Base-by-base conservation (phyloP, 1,140 invertebrate genomes). In the Cherax destructor region DNA sequence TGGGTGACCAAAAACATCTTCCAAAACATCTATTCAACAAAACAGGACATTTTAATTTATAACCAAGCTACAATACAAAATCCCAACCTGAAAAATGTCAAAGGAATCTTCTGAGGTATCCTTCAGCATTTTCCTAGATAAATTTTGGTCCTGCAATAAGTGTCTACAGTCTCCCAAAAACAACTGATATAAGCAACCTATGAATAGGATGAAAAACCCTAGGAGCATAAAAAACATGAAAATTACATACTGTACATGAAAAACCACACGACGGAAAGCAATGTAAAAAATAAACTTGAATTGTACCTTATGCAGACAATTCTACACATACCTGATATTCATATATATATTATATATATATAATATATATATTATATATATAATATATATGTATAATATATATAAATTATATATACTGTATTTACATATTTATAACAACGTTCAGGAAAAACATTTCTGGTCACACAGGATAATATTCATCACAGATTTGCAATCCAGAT, bases 401-500 rank as follows among this genome's bases (percentile, higher is more conserved):
- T 21, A 69, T 69, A 69, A 52, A 16, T 50, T 50, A 49, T 80
- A 80, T 24, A 81, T 81, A 79, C 50, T 41, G 13, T 79, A 59
- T 56, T 5, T 59, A 30, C 24, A 30, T 74, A 30, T 74, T 6
- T 30, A 10, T 74, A 74, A 74, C 21, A 74, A 74, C 4, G 7
- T 74, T 74, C 6, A 74, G n/a, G 69, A 74, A 10, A 85, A 72
- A 85, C 24, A 85, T 74, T 83, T 83, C 84, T 87, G 85, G 85
- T 65, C 85, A 87, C 76, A 79, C 85, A 86, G 80, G 52, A 83
- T 11, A 87, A 78, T 79, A 52, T 59, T 77, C 72, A 87, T 87
- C 85, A 87, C 85, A 87, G 85, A 87, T 87, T 87, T 65, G 50
- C 49, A 78, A 86, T 76, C 52, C 69, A 77, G 47, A 77, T 41